A percentile compares a stretch with the other conserved stretches of the same genome.
These are phyloP conservation scores for Argyra leucocephala DNA, from an alignment of 2,888 invertebrate species.

Conservation along the genomic window DNA sequence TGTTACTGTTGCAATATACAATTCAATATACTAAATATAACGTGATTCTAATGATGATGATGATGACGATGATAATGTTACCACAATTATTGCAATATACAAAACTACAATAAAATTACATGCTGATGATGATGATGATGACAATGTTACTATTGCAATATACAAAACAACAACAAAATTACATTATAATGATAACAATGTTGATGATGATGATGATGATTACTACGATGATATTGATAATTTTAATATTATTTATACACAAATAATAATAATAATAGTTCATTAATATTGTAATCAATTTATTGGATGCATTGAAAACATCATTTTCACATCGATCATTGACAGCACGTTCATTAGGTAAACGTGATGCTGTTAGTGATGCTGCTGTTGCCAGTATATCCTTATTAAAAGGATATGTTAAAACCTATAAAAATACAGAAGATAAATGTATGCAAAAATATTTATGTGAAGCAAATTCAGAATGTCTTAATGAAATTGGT, in stretches of 20 bases:
- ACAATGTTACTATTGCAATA: background rate
- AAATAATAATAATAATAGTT: conserved; percentile 52
- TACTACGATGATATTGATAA: no score
- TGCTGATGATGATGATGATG: no score
- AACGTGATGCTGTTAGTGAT: conserved; percentile 81
- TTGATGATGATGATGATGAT: no score
- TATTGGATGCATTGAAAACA: conserved; percentile 82
- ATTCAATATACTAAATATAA: no score
- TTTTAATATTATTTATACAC: no score
- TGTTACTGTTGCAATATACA: no score
- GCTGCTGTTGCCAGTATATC: conserved; percentile 79
- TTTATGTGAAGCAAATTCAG: conserved; percentile 81
- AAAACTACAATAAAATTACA: no score
- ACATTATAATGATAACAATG: no score
- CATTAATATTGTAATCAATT: conserved; percentile 83
- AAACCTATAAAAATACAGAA: conserved; percentile 65
- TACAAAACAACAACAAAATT: no score
- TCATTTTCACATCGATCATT: conserved; percentile 86
- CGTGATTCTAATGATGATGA: no score
- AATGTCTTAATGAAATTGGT: conserved; percentile 72
- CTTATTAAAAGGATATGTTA: conserved; percentile 81
- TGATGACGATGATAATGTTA: no score
- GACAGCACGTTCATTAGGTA: conserved; percentile 73
- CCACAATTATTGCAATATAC: no score
- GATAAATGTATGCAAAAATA: conserved; percentile 79